These are phyloP conservation scores for Scaptomyza parva DNA, from an alignment of 2,888 invertebrate species.

Conservation along the genomic window DNA sequence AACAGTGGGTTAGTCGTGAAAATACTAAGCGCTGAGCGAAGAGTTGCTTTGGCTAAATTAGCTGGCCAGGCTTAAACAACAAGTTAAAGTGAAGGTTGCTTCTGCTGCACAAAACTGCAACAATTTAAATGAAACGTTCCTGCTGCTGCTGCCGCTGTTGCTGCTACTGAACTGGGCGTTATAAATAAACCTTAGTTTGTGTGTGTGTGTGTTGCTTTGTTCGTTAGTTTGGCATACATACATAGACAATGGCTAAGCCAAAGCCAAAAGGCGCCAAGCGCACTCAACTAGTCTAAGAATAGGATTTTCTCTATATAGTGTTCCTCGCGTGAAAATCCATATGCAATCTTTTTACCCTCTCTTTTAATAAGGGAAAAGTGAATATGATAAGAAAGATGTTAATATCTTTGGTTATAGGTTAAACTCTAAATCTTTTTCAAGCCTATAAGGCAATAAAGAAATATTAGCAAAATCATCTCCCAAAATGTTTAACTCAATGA, in stretches of 20 bases:
- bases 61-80: slow-evolving; percentile 30
- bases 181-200: slow-evolving; percentile 36
- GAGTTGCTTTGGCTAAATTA: slow-evolving; percentile 58
- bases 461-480: no score
- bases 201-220: slow-evolving; percentile 20
- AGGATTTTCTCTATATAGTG: slow-evolving; percentile 28
- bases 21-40: slow-evolving; percentile 2
- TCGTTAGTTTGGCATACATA: slow-evolving; percentile 50
- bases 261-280: slow-evolving; percentile 49
- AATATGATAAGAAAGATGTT: not conserved
- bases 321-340: slow-evolving; percentile 25
- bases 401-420: no score
- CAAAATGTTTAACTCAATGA: no score
- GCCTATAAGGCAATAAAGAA: no score
- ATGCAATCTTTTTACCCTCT: slow-evolving; percentile 16
- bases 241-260: slow-evolving; percentile 53
- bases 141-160: slow-evolving; percentile 41
- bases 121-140: slow-evolving; percentile 68
- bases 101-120: slow-evolving; percentile 52
- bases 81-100: slow-evolving; percentile 36
- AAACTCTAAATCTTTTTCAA: no score
- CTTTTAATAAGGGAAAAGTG: not conserved
- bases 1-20: slow-evolving; percentile 27
- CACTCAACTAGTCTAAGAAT: slow-evolving; percentile 34
- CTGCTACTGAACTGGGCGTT: slow-evolving; percentile 10